Evolutionary conservation across 2,888 invertebrate species (phyloP).

Genomic region (Drosophila diplacantha): DNA sequence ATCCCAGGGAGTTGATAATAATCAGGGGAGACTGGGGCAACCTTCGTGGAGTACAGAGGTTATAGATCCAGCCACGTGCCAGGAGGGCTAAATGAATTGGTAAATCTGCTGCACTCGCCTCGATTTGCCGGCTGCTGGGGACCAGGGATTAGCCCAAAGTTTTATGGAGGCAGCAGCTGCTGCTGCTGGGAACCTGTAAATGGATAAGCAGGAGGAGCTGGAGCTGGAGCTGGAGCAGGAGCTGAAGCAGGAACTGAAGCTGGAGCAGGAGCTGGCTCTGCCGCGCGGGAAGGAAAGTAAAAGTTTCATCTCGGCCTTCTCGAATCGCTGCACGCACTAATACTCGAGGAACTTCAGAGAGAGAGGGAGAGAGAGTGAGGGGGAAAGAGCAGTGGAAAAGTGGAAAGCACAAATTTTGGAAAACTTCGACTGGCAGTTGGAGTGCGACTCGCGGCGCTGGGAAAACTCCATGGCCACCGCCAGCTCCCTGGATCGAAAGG

Average conservation of each 20-base stretch:
- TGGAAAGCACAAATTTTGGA: conserved; percentile 27
- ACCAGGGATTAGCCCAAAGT: conserved; percentile 11
- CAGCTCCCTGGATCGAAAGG: conserved; percentile 3
- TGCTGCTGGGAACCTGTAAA: conserved; percentile 8
- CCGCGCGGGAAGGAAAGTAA: conserved; percentile 45
- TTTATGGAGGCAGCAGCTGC: conserved; percentile 12
- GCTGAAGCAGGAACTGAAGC: background rate
- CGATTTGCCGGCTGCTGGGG: background rate
- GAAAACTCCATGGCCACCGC: background rate
- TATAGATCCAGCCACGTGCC: background rate
- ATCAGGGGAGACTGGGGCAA: background rate
- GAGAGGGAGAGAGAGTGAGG: background rate
- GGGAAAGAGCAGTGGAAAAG: background rate
- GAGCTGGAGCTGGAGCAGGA: background rate
- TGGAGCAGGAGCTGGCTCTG: background rate
- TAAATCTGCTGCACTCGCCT: conserved; percentile 10
- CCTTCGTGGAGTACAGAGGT: too few species aligned
- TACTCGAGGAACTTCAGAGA: conserved; percentile 31
- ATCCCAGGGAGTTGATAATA: background rate
- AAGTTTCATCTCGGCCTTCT: conserved; percentile 46
- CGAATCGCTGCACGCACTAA: conserved; percentile 34
- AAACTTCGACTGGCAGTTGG: conserved; percentile 35
- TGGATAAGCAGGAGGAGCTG: conserved; percentile 10
- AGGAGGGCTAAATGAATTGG: conserved; percentile 6
- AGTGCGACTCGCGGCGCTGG: background rate